phyloP scores from a whole-genome alignment of 2,113 vertebrate genomes.

The Alouatta palliata region DNA sequence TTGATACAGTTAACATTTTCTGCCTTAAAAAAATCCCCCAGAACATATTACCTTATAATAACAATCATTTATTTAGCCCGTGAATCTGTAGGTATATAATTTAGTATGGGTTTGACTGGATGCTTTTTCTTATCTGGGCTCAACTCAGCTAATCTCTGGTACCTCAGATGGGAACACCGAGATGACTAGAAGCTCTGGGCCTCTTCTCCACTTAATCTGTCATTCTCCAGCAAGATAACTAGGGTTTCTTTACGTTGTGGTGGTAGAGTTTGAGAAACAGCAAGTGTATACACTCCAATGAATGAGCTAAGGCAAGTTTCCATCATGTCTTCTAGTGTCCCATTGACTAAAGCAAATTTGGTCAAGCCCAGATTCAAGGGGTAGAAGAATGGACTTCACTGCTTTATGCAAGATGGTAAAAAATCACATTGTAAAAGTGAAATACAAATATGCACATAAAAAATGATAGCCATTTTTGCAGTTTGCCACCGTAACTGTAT shows the following conservation, averaged over 20 bases:
- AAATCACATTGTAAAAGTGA: background rate
- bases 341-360: background rate
- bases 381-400: background rate
- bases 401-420: background rate
- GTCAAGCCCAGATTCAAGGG: background rate
- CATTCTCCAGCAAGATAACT: background rate
- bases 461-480: background rate
- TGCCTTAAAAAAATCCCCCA: background rate
- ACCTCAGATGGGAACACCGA: background rate
- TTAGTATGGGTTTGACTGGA: background rate
- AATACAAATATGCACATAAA: background rate
- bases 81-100: background rate
- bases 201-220: background rate
- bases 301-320: background rate
- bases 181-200: background rate
- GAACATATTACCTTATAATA: background rate
- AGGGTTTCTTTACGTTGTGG: background rate
- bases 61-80: background rate
- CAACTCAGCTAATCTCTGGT: background rate
- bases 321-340: background rate
- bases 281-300: background rate
- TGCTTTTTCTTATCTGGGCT: background rate
- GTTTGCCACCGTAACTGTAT: background rate
- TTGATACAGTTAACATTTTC: background rate
- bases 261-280: background rate